Conservation (phyloP, 2,888 invertebrate species). For the Caenorhabditis sp. region DNA sequence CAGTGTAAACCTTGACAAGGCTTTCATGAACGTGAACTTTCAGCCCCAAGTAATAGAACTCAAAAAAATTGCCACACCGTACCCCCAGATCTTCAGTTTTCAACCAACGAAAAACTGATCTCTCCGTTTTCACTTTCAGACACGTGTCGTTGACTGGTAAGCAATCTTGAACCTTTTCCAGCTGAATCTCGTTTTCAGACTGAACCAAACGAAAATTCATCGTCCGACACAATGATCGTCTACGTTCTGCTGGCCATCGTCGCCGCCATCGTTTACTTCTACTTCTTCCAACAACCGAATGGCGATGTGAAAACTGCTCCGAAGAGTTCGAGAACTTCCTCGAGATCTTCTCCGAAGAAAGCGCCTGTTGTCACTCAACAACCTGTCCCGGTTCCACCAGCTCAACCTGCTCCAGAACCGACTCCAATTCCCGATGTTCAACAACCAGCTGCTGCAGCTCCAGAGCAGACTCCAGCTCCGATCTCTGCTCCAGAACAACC, state of each 20-base stretch:
- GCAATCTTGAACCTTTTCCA: not conserved
- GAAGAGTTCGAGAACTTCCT: not conserved
- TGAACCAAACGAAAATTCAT: slow-evolving; percentile 47
- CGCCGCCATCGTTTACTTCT: slow-evolving; percentile 43
- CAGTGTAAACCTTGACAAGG: no score
- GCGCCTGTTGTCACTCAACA: slow-evolving; percentile 22
- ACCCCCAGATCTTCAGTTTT: not conserved
- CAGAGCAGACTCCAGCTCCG: not conserved
- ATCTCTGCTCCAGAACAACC: not conserved
- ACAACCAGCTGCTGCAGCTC: not conserved
- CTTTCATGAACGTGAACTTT: no score
- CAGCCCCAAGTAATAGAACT: no score
- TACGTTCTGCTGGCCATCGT: slow-evolving; percentile 49
- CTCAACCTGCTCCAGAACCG: slow-evolving; percentile 7
- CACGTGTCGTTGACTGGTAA: slow-evolving; percentile 37
- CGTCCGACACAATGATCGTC: slow-evolving; percentile 33
- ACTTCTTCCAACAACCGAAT: slow-evolving; percentile 14
- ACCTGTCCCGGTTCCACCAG: not conserved
- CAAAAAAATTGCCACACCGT: no score
- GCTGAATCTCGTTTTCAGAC: slow-evolving; percentile 12
- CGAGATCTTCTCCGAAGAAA: not conserved
- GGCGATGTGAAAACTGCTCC: not conserved
- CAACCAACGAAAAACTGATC: slow-evolving; percentile 5
- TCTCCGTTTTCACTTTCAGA: slow-evolving; percentile 26
- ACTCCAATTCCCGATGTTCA: not conserved